Evolutionary conservation across 2,113 vertebrate species (phyloP), one percentile per base, ranked within the genome.

Genomic region (Rhizomys pruinosus): DNA sequence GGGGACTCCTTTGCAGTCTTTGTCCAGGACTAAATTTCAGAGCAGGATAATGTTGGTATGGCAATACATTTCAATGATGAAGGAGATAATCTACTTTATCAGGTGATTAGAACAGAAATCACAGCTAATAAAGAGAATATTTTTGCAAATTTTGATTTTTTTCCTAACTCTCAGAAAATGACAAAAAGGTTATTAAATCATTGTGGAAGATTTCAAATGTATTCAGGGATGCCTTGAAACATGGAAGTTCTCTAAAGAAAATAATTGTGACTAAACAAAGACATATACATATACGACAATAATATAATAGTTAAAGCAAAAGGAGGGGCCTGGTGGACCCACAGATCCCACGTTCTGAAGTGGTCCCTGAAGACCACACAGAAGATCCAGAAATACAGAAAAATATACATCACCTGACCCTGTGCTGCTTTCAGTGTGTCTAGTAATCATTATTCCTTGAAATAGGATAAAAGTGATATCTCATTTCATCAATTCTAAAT

Each of bases 191-290:
- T n/a, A 86, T 95, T 95, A 92, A 94, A 94, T 57, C 34, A 7
- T 86, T 95, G 94, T 95, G 94, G 47, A 89, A 91, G 95, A 97
- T 97, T 94, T 96, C 64, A 77, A 73, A 37, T 66, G 63, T 17
- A 92, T 79, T 57, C 76, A 87, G 87, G 32, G 4, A 74, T 69
- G 9, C 47, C 61, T 89, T 91, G 39, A 91, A 37, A 57, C 0
- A 97, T 96, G 94, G 97, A 96, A 96, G 39, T 74, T 94, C 52
- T 93, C 47, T 96, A 92, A 97, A 97, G 92, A 97, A 98, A 97
- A 97, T 97, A 93, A 96, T 88, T 98, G 92, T 97, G 89, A 97
- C 91, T 97, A 96, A 97, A 92, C 97, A 96, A 95, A 95, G 89
- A 96, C 93, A 97, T 66, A 88, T 93, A 92, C 22, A 94, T 93